Evolutionary conservation across 2,113 vertebrate genomes (phyloP).

Genomic region (Varanus salvator): DNA sequence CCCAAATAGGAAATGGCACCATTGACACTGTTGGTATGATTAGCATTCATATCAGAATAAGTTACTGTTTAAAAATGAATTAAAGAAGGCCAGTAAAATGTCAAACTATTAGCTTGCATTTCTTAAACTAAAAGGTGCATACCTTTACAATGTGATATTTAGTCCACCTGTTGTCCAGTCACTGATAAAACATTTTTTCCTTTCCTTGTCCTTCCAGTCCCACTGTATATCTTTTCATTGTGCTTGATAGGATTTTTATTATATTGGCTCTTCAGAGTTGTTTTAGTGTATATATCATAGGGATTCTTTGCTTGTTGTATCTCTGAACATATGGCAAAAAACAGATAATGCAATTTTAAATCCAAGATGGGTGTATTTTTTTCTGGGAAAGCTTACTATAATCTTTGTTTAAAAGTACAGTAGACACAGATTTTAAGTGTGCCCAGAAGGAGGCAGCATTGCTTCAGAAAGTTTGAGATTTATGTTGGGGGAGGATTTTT

Average conservation of each 20-base stretch:
- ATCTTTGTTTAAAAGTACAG: constrained; percentile 1
- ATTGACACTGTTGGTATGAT: neutral
- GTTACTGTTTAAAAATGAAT: neutral
- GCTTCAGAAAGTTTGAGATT: constrained; percentile 2
- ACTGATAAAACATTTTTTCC: neutral
- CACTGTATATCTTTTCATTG: neutral
- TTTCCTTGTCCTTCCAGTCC: neutral
- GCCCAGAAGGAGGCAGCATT: constrained; percentile 73
- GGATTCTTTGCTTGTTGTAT: neutral
- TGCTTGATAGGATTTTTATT: neutral
- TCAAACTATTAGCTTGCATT: neutral
- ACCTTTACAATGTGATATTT: neutral
- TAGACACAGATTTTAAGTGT: neutral
- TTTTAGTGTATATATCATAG: neutral
- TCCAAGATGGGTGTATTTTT: neutral
- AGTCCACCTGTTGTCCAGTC: neutral
- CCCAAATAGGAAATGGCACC: no score
- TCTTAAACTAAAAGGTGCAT: neutral
- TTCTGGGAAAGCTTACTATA: neutral
- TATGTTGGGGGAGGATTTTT: no score
- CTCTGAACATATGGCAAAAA: neutral
- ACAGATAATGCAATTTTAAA: neutral
- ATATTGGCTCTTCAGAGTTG: neutral
- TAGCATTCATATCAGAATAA: neutral
- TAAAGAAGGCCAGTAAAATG: neutral